Conservation (phyloP, 2,797 vertebrate genomes). For the Chaetophractus vellerosus region DNA sequence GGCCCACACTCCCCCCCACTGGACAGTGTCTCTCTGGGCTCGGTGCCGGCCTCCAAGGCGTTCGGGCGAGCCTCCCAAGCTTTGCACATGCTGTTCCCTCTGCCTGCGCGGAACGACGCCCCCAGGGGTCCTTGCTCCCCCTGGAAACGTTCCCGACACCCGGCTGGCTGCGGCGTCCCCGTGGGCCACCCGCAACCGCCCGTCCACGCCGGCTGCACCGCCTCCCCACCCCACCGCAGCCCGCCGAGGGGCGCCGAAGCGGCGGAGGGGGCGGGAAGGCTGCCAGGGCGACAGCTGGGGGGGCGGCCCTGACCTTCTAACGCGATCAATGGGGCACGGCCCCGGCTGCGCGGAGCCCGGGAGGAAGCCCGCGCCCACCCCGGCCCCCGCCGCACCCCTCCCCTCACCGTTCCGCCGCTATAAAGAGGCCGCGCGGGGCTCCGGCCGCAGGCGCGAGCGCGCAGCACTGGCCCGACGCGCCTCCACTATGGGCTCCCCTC, state of each 20-base stretch:
- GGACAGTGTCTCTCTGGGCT: neutral
- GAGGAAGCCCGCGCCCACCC: neutral
- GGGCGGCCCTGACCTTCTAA: constrained; percentile 81
- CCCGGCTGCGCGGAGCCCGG: constrained; percentile 35
- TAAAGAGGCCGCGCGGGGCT: constrained; percentile 32
- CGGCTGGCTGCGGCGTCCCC: neutral
- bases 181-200: accelerated
- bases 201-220: neutral
- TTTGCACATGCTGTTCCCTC: neutral
- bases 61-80: neutral
- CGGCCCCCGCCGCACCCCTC: neutral
- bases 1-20: no score
- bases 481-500: neutral
- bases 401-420: neutral
- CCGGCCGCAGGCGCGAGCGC: neutral
- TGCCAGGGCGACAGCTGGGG: constrained; percentile 74
- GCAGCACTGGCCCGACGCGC: neutral
- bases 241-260: constrained; percentile 29
- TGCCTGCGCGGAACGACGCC: neutral
- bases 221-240: no score
- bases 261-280: constrained; percentile 11
- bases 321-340: constrained; percentile 70
- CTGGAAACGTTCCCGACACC: neutral
- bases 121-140: no score
- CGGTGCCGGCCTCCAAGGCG: no score